These are phyloP conservation scores for Mongoloraphidia duomilia DNA, from an alignment of 2,888 invertebrate species.

Conservation along the genomic window DNA sequence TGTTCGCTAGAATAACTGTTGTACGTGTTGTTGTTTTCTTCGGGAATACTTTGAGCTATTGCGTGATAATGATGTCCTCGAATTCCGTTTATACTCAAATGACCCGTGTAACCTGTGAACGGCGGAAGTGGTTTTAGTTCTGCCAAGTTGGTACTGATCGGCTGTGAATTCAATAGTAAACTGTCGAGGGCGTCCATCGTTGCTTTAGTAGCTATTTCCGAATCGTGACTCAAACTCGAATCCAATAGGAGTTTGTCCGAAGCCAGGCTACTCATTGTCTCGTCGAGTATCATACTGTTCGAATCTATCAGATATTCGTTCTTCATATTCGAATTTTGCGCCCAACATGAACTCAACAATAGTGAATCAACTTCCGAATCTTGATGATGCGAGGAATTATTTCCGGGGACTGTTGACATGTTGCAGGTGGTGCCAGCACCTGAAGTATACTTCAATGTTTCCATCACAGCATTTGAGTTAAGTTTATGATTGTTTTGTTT, in stretches of 20 bases:
- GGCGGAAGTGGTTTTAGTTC: constrained; percentile 78
- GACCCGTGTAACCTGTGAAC: constrained; percentile 73
- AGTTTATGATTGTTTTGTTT: too few relatives aligned
- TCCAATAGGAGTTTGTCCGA: constrained; percentile 32
- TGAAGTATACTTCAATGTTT: constrained; percentile 3
- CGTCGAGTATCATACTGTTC: constrained; percentile 40
- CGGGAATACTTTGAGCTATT: constrained; percentile 60
- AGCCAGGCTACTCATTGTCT: constrained; percentile 32
- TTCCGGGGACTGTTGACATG: constrained; percentile 2
- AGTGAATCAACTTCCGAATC: constrained; percentile 52
- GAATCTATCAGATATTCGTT: constrained; percentile 38
- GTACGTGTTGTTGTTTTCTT: constrained; percentile 53
- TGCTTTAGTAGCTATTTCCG: constrained; percentile 26
- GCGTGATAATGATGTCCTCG: constrained; percentile 79
- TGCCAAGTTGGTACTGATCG: constrained; percentile 52
- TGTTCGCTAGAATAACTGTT: constrained; percentile 43
- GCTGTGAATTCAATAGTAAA: constrained; percentile 37
- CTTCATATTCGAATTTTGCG: constrained; percentile 32
- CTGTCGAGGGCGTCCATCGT: constrained; percentile 58
- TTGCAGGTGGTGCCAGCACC: neutral
- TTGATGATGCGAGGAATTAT: constrained; percentile 19
- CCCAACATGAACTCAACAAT: constrained; percentile 60
- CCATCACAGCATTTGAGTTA: constrained; percentile 1
- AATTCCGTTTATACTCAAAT: constrained; percentile 75
- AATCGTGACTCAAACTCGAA: constrained; percentile 32